Evolutionary conservation across 2,888 invertebrate genomes (phyloP).

Genomic region (Coecobrya sp.): DNA sequence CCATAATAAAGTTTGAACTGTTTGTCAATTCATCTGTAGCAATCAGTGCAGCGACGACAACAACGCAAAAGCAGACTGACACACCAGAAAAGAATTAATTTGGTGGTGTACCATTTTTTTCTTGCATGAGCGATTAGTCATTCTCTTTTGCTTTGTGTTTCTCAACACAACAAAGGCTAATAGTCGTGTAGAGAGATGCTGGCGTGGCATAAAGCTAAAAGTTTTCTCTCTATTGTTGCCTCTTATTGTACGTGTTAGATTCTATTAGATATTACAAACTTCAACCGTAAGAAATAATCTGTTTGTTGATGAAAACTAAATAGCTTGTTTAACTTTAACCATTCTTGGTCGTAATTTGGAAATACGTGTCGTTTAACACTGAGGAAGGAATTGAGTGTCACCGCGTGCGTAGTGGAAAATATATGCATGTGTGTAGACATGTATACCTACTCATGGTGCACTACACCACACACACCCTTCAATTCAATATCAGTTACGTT

Average conservation of each 20-base stretch:
- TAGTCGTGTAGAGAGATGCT: neutral
- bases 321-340: neutral
- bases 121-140: conserved; percentile 10
- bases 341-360: neutral
- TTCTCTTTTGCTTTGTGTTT: neutral
- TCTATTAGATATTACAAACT: neutral
- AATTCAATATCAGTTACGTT: neutral
- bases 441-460: neutral
- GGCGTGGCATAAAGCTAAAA: neutral
- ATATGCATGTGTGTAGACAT: neutral
- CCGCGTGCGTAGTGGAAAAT: neutral
- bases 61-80: neutral
- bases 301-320: neutral
- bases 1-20: neutral
- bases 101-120: conserved; percentile 3
- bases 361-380: neutral
- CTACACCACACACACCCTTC: conserved; percentile 1
- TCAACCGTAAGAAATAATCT: neutral
- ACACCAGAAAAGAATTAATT: neutral
- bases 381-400: neutral
- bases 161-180: conserved; percentile 1
- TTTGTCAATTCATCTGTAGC: neutral
- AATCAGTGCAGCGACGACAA: neutral
- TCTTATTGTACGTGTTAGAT: neutral
- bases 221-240: neutral